Conservation (phyloP, 1,140 invertebrate genomes). For the Drosophila nigromelanica region DNA sequence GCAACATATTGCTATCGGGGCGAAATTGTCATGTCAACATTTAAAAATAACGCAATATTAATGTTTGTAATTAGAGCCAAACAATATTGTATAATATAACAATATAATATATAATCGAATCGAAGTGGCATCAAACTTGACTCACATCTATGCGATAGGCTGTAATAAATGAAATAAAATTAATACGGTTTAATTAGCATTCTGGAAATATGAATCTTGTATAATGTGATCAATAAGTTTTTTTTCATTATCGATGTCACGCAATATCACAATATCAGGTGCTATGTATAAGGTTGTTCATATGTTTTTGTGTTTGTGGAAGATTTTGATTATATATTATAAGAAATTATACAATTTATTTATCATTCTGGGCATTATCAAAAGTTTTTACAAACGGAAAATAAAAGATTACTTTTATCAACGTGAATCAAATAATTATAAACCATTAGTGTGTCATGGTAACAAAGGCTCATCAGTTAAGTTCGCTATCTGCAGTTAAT, state of each 20-base stretch:
- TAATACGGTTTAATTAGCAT: constrained; percentile 1
- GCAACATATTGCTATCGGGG: not conserved
- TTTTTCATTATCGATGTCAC: not conserved
- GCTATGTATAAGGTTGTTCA: too few relatives aligned
- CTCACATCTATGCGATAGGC: not conserved
- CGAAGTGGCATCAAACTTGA: not conserved
- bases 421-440: constrained; percentile 35
- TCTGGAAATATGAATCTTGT: not conserved
- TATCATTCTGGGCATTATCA: constrained; percentile 32
- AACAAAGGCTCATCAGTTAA: constrained; percentile 29
- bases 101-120: not conserved
- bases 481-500: constrained; percentile 23
- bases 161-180: not conserved
- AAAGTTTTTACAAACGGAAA: not conserved
- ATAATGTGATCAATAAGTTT: too few relatives aligned
- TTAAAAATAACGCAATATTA: constrained; percentile 2
- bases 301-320: constrained; percentile 19
- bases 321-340: constrained; percentile 5
- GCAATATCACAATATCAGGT: not conserved
- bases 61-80: constrained; percentile 1
- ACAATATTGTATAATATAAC: not conserved
- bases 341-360: constrained; percentile 25
- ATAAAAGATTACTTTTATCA: constrained; percentile 36
- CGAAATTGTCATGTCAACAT: not conserved
- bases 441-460: constrained; percentile 26